A percentile compares a stretch with the other conserved stretches of the same genome.
phyloP scores from a whole-genome alignment of 2,797 vertebrate species.

The Hydrolagus colliei region DNA sequence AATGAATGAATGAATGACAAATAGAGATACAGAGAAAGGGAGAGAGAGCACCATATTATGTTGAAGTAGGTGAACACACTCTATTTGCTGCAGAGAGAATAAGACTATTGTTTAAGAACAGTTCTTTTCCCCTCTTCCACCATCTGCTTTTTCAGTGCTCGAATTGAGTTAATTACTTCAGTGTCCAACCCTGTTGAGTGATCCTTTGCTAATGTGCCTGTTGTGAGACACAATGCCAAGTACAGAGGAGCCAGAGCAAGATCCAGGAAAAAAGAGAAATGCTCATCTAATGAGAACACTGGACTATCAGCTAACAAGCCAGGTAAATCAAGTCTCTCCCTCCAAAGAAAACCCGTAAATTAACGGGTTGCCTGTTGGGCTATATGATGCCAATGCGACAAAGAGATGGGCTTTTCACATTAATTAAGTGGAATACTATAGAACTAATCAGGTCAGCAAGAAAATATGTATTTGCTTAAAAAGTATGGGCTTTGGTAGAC shows the following conservation, averaged over 20 bases:
- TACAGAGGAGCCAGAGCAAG: conserved; percentile 13
- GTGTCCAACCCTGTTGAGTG: conserved; percentile 25
- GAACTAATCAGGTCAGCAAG: not conserved
- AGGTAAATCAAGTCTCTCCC: conserved; percentile 14
- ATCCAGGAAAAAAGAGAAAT: conserved; percentile 7
- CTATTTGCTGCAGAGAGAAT: not conserved
- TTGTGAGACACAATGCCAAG: conserved; percentile 28
- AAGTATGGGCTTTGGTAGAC: not conserved
- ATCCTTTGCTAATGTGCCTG: conserved; percentile 31
- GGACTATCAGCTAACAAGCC: conserved; percentile 19
- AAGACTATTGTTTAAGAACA: conserved; percentile 16
- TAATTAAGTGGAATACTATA: conserved; percentile 2
- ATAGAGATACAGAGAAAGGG: conserved; percentile 6
- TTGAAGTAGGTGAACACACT: conserved; percentile 1
- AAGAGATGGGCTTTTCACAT: conserved; percentile 9
- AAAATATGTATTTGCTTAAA: not conserved
- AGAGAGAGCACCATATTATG: not conserved
- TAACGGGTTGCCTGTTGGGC: not conserved
- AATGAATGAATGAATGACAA: not conserved
- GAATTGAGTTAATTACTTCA: conserved; percentile 27
- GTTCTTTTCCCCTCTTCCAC: conserved; percentile 16
- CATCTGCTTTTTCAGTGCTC: conserved; percentile 24
- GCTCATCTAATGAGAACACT: conserved; percentile 26
- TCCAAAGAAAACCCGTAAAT: conserved; percentile 14
- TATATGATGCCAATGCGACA: not conserved